Conservation (phyloP, 2,888 invertebrate genomes). For the Molorchus minor region DNA sequence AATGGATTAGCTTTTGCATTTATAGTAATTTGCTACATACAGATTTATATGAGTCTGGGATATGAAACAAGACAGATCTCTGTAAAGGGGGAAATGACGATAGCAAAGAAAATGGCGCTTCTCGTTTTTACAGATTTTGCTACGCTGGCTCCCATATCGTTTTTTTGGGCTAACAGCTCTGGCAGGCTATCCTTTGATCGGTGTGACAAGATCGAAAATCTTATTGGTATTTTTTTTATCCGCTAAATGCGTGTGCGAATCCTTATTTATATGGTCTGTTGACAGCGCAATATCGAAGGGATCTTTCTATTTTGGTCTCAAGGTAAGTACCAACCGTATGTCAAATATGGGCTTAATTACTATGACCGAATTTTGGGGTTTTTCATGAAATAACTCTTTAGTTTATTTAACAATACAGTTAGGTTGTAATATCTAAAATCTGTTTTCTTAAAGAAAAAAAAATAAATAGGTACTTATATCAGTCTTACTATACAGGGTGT, state of each 20-base stretch:
- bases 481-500: too few relatives aligned
- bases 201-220: constrained; percentile 82
- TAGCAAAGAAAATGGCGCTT: constrained; percentile 92
- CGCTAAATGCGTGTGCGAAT: constrained; percentile 91
- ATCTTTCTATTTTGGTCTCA: constrained; percentile 73
- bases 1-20: constrained; percentile 84
- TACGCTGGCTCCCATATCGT: constrained; percentile 79
- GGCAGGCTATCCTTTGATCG: constrained; percentile 83
- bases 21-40: constrained; percentile 85
- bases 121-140: constrained; percentile 85
- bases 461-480: too few relatives aligned
- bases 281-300: constrained; percentile 85
- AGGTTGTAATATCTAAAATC: too few relatives aligned
- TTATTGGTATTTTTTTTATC: constrained; percentile 90
- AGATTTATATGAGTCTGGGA: constrained; percentile 83
- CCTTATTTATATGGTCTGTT: constrained; percentile 92
- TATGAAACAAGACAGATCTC: constrained; percentile 70
- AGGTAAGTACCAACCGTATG: constrained; percentile 67
- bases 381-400: too few relatives aligned
- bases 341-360: too few relatives aligned
- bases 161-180: constrained; percentile 88
- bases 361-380: too few relatives aligned
- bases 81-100: constrained; percentile 72
- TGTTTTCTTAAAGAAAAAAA: too few relatives aligned
- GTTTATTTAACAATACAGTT: too few relatives aligned